These are phyloP conservation scores for Ceratina calcarata DNA, from an alignment of 1,140 invertebrate genomes.

Conservation along the genomic window DNA sequence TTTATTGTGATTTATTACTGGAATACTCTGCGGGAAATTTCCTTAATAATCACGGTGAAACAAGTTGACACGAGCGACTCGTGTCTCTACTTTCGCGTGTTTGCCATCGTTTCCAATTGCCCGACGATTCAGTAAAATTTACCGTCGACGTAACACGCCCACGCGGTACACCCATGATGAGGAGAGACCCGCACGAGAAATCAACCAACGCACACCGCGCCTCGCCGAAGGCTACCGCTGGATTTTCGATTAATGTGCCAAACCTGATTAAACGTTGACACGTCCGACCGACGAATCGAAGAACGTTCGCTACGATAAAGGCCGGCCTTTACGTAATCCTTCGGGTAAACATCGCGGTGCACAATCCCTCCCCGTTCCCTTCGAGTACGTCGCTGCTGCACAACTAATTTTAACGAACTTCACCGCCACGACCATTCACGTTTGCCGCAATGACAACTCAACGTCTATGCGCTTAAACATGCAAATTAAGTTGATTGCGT, in stretches of 20 bases:
- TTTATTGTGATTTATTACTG: no score
- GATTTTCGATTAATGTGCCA: background rate
- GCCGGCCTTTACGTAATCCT: background rate
- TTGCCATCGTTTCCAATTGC: background rate
- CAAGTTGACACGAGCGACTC: background rate
- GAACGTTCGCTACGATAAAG: background rate
- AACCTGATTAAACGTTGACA: constrained; percentile 9
- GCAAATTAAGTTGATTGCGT: no score
- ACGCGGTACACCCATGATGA: background rate
- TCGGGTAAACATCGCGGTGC: no score
- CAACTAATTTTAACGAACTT: background rate
- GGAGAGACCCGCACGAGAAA: background rate
- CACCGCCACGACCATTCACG: background rate
- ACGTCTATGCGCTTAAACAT: no score
- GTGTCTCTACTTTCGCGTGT: background rate
- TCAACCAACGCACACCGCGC: background rate
- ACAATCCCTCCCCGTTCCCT: no score
- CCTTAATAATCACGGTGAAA: no score
- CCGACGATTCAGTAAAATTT: constrained; percentile 3
- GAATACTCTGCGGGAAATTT: no score
- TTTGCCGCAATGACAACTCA: no score
- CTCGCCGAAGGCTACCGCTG: background rate
- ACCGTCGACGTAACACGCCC: constrained; percentile 2
- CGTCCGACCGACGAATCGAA: background rate
- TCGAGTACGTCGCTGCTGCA: background rate